Conservation (phyloP, 1,140 invertebrate species). For the Periplaneta americana region DNA sequence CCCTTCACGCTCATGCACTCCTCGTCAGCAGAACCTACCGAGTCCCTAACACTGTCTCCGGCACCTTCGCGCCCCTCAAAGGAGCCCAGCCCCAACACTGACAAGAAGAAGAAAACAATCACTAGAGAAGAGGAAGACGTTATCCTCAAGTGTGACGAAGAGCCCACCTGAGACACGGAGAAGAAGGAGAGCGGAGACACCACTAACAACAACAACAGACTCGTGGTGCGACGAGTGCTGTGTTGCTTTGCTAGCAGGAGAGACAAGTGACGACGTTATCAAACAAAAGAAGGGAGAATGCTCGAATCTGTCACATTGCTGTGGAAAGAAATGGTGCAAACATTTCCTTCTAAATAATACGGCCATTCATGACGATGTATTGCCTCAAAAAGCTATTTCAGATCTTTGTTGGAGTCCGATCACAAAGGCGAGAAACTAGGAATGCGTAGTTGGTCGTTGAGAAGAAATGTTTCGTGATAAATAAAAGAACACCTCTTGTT, state of each 20-base stretch:
- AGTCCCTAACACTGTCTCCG: slow-evolving; percentile 5
- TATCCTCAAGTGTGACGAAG: slow-evolving; percentile 1
- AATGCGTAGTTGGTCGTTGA: no score
- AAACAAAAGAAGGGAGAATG: no score
- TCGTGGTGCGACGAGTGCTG: not conserved
- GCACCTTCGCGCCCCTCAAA: not conserved
- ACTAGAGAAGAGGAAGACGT: slow-evolving; percentile 5
- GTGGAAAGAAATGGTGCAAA: no score
- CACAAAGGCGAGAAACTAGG: no score
- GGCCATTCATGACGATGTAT: no score
- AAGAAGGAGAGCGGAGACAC: not conserved
- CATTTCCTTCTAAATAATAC: no score
- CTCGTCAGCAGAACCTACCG: slow-evolving; percentile 34
- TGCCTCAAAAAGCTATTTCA: no score
- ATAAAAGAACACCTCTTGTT: no score
- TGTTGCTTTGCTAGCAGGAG: not conserved
- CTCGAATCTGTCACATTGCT: no score
- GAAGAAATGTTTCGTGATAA: no score
- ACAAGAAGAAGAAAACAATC: slow-evolving; percentile 5
- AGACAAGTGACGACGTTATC: not conserved
- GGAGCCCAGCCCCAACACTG: not conserved
- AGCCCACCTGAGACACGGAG: not conserved
- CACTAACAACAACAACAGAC: not conserved
- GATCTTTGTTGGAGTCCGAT: no score
- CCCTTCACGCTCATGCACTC: slow-evolving; percentile 69